These are phyloP conservation scores for Antedon mediterranea DNA, from an alignment of 53 echinoderm and acorn worm species.

Conservation along the genomic window DNA sequence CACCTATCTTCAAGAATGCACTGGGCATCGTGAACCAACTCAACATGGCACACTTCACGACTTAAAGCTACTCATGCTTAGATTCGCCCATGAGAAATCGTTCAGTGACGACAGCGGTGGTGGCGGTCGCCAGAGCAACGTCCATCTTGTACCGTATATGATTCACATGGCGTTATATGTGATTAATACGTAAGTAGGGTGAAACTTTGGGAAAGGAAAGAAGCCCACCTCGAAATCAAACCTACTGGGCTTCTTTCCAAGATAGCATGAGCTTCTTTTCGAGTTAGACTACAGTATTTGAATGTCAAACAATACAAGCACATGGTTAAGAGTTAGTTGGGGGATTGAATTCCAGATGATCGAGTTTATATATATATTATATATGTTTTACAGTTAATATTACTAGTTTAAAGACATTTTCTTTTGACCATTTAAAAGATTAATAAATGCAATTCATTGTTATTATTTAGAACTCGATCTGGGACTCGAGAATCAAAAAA, in stretches of 20 bases:
- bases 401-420: too few relatives aligned
- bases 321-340: too few relatives aligned
- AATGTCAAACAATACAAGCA: too few relatives aligned
- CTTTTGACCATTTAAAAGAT: too few relatives aligned
- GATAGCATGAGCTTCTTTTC: too few relatives aligned
- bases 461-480: conserved; percentile 56
- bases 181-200: conserved; percentile 98
- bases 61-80: conserved; percentile 59
- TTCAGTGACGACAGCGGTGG: conserved; percentile 97
- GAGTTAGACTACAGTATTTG: too few relatives aligned
- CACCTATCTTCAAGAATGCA: conserved; percentile 87
- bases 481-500: conserved; percentile 93
- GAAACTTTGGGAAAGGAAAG: too few relatives aligned
- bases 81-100: conserved; percentile 66
- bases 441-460: background rate
- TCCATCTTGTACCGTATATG: conserved; percentile 82
- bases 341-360: too few relatives aligned
- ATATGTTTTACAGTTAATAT: too few relatives aligned
- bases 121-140: conserved; percentile 87
- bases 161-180: conserved; percentile 98
- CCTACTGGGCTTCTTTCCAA: too few relatives aligned
- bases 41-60: conserved; percentile 91
- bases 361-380: too few relatives aligned
- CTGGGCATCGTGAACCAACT: conserved; percentile 89
- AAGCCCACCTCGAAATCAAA: too few relatives aligned